Base-by-base conservation (phyloP, 2,113 vertebrate species). In the Tamias sibiricus region DNA sequence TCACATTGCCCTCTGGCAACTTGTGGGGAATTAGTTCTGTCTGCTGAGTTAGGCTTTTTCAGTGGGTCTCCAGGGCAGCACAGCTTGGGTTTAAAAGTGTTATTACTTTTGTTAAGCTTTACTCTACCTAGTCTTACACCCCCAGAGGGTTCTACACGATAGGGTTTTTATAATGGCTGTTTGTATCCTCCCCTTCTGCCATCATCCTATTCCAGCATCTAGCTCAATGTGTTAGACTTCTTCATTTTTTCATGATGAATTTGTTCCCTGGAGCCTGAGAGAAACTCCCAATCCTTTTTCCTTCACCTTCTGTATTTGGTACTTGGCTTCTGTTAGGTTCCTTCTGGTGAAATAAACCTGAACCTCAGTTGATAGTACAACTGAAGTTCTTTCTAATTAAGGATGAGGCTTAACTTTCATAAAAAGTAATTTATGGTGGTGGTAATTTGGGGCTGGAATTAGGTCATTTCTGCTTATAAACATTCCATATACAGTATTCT, bases 351-450 rank as follows among this genome's bases (percentile, higher is more conserved):
- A 79, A 57, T 13, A 80, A 81, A 35, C 11, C 12, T 35, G 44
- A 77, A 72, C 9, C 54, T 8, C 54, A 87, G 0, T 64, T 32
- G 4, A 28, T 82, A 59, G 37, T 87, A 6, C 6, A 62, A 87
- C n/a, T 88, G 12, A 30, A 79, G 20, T 91, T 88, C 22, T 66
- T 92, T 86, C 26, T 80, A 94, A 94, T 32, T 80, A 93, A 93
- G n/a, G 24, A 81, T 52, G 20, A 16, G 47, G 30, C 28, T 94
- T 93, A 79, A 69, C 13, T 35, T 88, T 82, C 42, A 79, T 8
- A 71, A 72, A 69, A 94, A 86, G 52, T 64, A 87, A 20, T 79
- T 52, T 17, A 59, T 20, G 44, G 14, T 82, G 11, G 6, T 83
- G 2, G 24, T 75, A 69, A 77, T 81, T 80, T 24, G 91, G 71